Base-by-base conservation (phyloP, 2,888 invertebrate genomes). In the Danaus chrysippus region DNA sequence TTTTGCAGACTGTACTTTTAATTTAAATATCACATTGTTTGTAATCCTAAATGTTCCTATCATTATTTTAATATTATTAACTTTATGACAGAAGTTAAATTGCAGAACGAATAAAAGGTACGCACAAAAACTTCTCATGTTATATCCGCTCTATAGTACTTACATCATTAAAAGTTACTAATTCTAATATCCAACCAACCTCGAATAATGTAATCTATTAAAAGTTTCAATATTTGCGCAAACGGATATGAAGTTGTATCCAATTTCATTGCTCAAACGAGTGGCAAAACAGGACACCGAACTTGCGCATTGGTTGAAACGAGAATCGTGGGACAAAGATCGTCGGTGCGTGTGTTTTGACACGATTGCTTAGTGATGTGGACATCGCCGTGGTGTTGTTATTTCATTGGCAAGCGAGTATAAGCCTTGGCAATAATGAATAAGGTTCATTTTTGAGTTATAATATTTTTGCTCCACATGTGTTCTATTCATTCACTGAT, bases 261-360 rank as follows among this genome's bases (percentile, higher is more conserved):
- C 19, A 17, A 49, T 55, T 43, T 56, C 44, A 63, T 63, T 59
- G 59, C 63, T 59, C 56, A 63, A 59, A 56, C 54, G 56, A 60
- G 60, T 60, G 53, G 46, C 41, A 56, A 64, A 62, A 59, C 57
- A 62, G 55, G 56, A 56, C 61, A 58, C 54, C 57, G 54, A 61
- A 62, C 62, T 58, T 56, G 57, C 62, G 58, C 65, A 58, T 62
- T 43, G 58, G 59, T 57, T 54, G 23, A 64, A 58, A 58, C 53
- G 64, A 64, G 63, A 59, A 61, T 46, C 65, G 65, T 63, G 67
- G 61, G 65, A 67, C 63, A 63, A 61, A 65, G 58, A 44, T 53
- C 52, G 59, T 42, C 61, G 55, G 58, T 61, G 67, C 65, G 64
- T 64, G 58, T 56, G 34, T 54, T 17, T 58, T 54, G 56, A 55